These are phyloP conservation scores for Euclidia mi DNA, from an alignment of 2,888 invertebrate genomes.

Conservation along the genomic window DNA sequence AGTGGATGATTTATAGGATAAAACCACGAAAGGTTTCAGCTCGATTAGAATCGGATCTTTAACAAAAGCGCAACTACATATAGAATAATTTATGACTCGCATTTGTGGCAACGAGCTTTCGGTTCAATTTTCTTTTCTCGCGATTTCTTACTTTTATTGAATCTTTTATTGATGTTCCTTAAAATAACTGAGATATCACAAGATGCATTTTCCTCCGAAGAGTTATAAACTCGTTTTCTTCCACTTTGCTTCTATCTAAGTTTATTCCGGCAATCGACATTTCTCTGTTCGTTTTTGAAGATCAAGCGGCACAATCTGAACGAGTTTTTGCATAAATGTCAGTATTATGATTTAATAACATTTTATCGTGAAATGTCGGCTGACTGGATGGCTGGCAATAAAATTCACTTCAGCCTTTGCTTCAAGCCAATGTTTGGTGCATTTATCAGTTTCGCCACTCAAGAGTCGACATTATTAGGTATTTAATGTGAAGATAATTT, in stretches of 20 bases:
- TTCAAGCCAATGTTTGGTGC: no score
- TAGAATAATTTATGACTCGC: constrained; percentile 35
- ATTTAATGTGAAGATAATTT: no score
- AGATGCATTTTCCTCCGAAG: constrained; percentile 16
- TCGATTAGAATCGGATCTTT: constrained; percentile 14
- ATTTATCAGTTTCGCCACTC: no score
- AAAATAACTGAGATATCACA: constrained; percentile 20
- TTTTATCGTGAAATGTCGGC: no score
- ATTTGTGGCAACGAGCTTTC: constrained; percentile 22
- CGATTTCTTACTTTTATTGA: constrained; percentile 20
- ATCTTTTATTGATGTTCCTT: constrained; percentile 16
- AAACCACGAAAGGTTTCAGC: constrained; percentile 4
- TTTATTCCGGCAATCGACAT: constrained; percentile 10
- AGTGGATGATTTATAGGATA: constrained; percentile 3
- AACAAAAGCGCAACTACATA: constrained; percentile 11
- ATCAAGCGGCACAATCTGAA: constrained; percentile 7
- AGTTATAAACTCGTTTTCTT: constrained; percentile 20
- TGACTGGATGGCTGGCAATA: no score
- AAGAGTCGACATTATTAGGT: no score
- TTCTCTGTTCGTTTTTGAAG: constrained; percentile 12
- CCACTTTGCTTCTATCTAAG: constrained; percentile 10
- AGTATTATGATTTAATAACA: no score
- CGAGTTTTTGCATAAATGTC: no score
- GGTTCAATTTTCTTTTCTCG: constrained; percentile 33
- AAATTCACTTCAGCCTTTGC: no score